These are phyloP conservation scores for Alcis repandata DNA, from an alignment of 2,888 invertebrate species.

Conservation along the genomic window DNA sequence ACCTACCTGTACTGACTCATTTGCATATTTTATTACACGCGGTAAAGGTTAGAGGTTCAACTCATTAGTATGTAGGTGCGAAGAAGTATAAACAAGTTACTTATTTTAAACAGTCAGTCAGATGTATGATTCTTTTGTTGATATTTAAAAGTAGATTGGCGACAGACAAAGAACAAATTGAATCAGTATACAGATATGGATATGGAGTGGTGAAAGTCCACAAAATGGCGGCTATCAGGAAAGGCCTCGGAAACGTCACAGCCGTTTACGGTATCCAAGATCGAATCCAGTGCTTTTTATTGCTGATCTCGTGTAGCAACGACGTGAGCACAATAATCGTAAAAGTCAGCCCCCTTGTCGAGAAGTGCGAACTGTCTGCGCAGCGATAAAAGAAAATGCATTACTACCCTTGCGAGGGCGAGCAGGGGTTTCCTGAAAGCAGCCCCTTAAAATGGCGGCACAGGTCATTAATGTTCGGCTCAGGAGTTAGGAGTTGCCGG, in stretches of 20 bases:
- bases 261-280: slow-evolving; percentile 62
- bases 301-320: slow-evolving; percentile 72
- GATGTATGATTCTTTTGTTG: slow-evolving; percentile 1
- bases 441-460: slow-evolving; percentile 79
- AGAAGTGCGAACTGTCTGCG: slow-evolving; percentile 81
- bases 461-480: slow-evolving; percentile 77
- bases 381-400: slow-evolving; percentile 85
- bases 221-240: slow-evolving; percentile 39
- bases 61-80: slow-evolving; percentile 25
- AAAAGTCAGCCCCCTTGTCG: slow-evolving; percentile 79
- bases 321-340: slow-evolving; percentile 82
- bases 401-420: slow-evolving; percentile 78
- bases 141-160: not conserved
- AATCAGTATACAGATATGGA: slow-evolving; percentile 6
- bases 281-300: slow-evolving; percentile 70
- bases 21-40: slow-evolving; percentile 29
- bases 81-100: not conserved
- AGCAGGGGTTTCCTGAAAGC: slow-evolving; percentile 74
- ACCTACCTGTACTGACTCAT: slow-evolving; percentile 14
- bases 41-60: slow-evolving; percentile 26
- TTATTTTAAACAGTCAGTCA: not conserved
- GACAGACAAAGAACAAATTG: slow-evolving; percentile 16
- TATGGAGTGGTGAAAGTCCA: slow-evolving; percentile 37
- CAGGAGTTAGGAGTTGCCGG: slow-evolving; percentile 68
- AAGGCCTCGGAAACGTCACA: slow-evolving; percentile 42